A percentile compares a stretch with the other conserved stretches of the same genome.
phyloP scores from a whole-genome alignment of 30 jellyfish, hydroid and myxozoan genomes.

The Aurelia sp. region DNA sequence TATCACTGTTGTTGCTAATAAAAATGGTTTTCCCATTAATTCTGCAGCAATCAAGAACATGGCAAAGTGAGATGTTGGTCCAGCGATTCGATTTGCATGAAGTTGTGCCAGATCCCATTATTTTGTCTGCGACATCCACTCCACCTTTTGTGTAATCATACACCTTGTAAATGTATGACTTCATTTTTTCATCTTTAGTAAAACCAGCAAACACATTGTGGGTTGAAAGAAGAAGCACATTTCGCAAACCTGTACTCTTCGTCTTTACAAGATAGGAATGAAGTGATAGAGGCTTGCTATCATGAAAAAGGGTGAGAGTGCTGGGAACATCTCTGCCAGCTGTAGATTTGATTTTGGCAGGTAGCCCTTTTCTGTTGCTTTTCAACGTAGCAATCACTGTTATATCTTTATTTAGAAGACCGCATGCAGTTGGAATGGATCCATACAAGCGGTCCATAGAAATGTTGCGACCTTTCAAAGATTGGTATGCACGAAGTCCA shows the following conservation, averaged over 20 bases:
- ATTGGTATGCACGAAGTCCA: conserved; percentile 8
- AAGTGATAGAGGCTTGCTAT: neutral
- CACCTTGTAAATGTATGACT: neutral
- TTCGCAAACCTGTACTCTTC: conserved; percentile 3
- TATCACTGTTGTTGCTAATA: neutral
- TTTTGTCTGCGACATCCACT: conserved; percentile 5
- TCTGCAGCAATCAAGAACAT: conserved; percentile 15
- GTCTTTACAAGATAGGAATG: conserved; percentile 3
- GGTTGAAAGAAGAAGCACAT: conserved; percentile 17
- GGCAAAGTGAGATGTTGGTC: conserved; percentile 11
- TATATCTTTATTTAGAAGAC: neutral
- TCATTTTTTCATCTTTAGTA: neutral
- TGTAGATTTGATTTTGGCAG: conserved; percentile 1
- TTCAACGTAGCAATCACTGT: neutral
- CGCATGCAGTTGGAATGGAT: conserved; percentile 10
- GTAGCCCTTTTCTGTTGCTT: conserved; percentile 12
- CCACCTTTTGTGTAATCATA: conserved; percentile 28
- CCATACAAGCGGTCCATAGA: conserved; percentile 20
- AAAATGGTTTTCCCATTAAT: neutral
- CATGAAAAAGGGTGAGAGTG: neutral
- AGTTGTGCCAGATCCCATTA: conserved; percentile 10
- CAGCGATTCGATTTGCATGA: conserved; percentile 3
- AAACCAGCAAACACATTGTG: neutral
- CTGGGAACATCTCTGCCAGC: neutral
- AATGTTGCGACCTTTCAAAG: conserved; percentile 19